Percentiles rank a stretch among this genome's conserved stretches.
phyloP scores from a whole-genome alignment of 2,888 invertebrate genomes.

The Tillus elongatus region DNA sequence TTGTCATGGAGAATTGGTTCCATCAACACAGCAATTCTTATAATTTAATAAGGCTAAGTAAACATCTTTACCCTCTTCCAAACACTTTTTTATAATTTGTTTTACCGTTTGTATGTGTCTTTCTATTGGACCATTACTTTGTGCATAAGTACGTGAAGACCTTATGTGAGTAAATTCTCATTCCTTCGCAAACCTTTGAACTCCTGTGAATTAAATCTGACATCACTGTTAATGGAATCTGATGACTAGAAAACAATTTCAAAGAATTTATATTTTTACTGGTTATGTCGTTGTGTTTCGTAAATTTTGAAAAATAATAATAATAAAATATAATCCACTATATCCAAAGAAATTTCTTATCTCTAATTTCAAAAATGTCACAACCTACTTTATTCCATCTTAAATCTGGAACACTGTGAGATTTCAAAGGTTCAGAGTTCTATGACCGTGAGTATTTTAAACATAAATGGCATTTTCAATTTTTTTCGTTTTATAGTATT shows the following conservation, averaged over 20 bases:
- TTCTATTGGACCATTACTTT: too few relatives aligned
- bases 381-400: slow-evolving; percentile 12
- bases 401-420: slow-evolving; percentile 12
- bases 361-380: slow-evolving; percentile 10
- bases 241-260: slow-evolving; percentile 8
- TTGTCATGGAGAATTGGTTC: background rate
- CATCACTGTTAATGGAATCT: slow-evolving; percentile 6
- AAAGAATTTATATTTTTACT: background rate
- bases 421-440: slow-evolving; percentile 9
- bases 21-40: slow-evolving; percentile 2
- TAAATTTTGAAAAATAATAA: slow-evolving; percentile 9
- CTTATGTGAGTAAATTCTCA: slow-evolving; percentile 1
- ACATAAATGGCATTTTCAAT: slow-evolving; percentile 6
- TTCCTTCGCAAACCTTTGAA: slow-evolving; percentile 4
- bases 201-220: slow-evolving; percentile 6
- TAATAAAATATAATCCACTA: too few relatives aligned
- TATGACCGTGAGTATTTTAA: slow-evolving; percentile 8
- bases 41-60: slow-evolving; percentile 4
- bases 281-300: background rate
- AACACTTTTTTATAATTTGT: too few relatives aligned
- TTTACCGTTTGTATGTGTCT: too few relatives aligned
- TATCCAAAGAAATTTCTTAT: background rate
- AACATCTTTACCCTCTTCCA: background rate
- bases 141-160: background rate
- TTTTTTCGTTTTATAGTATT: slow-evolving; percentile 8